These are phyloP conservation scores for Melanotaenia trifasciata DNA, from an alignment of 2,797 vertebrate genomes.

Conservation along the genomic window DNA sequence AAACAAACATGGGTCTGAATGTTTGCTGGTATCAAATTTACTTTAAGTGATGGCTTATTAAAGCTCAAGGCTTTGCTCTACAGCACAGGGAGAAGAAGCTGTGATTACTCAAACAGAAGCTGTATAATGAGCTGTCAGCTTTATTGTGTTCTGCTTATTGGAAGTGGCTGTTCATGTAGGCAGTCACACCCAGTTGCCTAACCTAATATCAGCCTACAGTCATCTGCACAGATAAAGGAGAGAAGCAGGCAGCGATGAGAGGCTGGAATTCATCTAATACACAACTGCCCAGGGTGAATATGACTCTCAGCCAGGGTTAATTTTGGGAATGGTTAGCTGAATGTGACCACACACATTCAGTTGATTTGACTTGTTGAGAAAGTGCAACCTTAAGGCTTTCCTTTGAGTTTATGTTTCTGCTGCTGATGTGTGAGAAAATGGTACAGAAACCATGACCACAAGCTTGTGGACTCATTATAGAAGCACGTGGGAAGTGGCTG, in stretches of 20 bases:
- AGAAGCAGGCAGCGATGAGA: conserved; percentile 3
- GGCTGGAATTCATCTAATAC: conserved; percentile 10
- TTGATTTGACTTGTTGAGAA: conserved; percentile 3
- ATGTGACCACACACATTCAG: not conserved
- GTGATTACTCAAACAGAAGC: conserved; percentile 46
- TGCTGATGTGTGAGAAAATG: conserved; percentile 41
- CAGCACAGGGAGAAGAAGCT: conserved; percentile 7
- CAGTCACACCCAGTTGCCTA: conserved; percentile 37
- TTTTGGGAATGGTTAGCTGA: conserved; percentile 17
- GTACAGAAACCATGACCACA: conserved; percentile 40
- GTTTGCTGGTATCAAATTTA: conserved; percentile 61
- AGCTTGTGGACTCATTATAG: conserved; percentile 7
- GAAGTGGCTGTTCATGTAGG: conserved; percentile 43
- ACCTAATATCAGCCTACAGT: conserved; percentile 24
- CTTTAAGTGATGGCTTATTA: conserved; percentile 60
- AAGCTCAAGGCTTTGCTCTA: conserved; percentile 38
- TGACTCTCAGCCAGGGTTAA: conserved; percentile 14
- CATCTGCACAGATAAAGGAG: not conserved
- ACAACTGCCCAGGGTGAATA: not conserved
- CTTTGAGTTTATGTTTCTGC: not conserved
- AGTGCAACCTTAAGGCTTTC: not conserved
- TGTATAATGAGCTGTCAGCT: conserved; percentile 59
- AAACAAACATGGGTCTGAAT: conserved; percentile 58
- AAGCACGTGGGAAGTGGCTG: conserved; percentile 52
- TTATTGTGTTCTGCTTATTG: conserved; percentile 59